Evolutionary conservation across 2,888 invertebrate species (phyloP).

Genomic region (Dryococelus australis): DNA sequence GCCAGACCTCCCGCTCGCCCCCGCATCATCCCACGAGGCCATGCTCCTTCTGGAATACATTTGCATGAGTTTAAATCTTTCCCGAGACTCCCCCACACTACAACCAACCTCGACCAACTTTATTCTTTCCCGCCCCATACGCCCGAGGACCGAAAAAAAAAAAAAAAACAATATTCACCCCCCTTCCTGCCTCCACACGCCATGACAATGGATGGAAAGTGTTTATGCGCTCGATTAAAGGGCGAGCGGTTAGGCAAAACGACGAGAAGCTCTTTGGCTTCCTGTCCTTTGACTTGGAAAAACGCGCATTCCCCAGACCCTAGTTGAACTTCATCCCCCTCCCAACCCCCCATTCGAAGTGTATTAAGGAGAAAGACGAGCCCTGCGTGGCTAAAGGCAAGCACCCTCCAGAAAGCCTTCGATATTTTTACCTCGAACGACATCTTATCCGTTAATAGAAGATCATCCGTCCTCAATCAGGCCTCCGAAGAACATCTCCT

Average conservation of each 20-base stretch:
- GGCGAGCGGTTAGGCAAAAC: neutral
- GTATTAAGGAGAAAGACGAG: neutral
- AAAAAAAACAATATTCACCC: neutral
- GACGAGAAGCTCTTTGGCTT: neutral
- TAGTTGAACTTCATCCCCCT: neutral
- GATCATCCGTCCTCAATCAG: too few species aligned
- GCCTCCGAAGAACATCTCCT: too few species aligned
- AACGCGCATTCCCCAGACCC: neutral
- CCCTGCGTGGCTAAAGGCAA: neutral
- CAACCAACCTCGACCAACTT: neutral
- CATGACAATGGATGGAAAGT: neutral
- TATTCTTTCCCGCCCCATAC: neutral
- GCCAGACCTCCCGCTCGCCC: neutral
- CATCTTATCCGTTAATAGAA: too few species aligned
- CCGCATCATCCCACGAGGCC: neutral
- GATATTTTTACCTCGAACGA: too few species aligned
- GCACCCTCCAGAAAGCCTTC: too few species aligned
- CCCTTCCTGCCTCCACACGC: neutral
- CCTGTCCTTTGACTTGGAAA: neutral
- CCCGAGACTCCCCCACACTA: neutral
- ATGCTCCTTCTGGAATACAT: slow-evolving; percentile 23
- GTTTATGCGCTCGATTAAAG: neutral
- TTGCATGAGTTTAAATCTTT: slow-evolving; percentile 22
- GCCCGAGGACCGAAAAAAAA: neutral
- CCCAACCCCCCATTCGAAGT: neutral